Evolutionary conservation across 30 jellyfish, hydroid and myxozoan genomes (phyloP), one percentile per base, ranked within the genome.

Genomic region (Hydra vulgaris): DNA sequence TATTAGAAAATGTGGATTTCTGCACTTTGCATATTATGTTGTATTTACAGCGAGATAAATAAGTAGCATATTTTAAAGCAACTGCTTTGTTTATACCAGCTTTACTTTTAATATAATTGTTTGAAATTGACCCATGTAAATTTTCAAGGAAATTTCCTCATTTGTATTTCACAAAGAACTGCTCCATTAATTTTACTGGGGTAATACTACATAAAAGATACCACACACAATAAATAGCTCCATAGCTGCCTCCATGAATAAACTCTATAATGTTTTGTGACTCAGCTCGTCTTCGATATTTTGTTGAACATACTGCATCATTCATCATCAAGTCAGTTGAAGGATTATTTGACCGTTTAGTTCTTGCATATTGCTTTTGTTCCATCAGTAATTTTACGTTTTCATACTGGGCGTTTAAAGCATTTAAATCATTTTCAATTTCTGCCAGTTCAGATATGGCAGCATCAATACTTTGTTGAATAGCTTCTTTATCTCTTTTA

Each of bases 241-340:
- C 79, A 16, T 71, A 22, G 22, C 26, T 21, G 15, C 79, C 79
- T 18, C 17, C n/a, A n/a, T n/a, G n/a, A n/a, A n/a, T n/a, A n/a
- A n/a, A n/a, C n/a, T n/a, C n/a, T n/a, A n/a, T n/a, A n/a, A n/a
- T n/a, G n/a, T n/a, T n/a, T n/a, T n/a, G n/a, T n/a, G n/a, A n/a
- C n/a, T n/a, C n/a, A n/a, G 23, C 78, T n/a, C 82, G 77, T 15
- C 82, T 21, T n/a, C 82, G 77, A 26, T 74, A 74, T 17, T 78
- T 16, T 8, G 77, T n/a, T n/a, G 82, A 74, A 17, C 78, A 21
- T 71, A 15, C 21, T 19, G n/a, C 15, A 78, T 74, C 82, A 21
- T 74, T 74, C 8, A 74, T 74, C 82, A 74, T 74, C 21, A 8
- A 17, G 21, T 18, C 25, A 8, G 77, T 26, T 74, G 82, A 21